Base-by-base conservation (phyloP, 2,888 invertebrate genomes). In the Drosophila mimica region DNA sequence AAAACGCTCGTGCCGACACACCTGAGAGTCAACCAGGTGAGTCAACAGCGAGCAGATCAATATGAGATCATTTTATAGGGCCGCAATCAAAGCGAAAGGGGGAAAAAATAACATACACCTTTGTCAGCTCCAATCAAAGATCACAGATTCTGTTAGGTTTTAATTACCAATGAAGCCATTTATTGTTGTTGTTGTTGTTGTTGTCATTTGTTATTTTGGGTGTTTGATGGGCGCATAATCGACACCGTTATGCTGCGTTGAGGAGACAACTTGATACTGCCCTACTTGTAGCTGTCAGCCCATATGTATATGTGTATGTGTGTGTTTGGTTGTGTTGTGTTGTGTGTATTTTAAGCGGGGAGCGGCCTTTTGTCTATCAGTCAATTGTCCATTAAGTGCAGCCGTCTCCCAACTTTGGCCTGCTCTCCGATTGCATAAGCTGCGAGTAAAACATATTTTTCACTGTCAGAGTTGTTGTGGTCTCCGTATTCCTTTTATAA, bases 1-100 rank as follows among this genome's bases (percentile, higher is more conserved):
- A 60, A 70, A 62, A 62, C 85, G 88, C 83, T 89, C 90, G 83
- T 83, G 83, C 90, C 82, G 82, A 88, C 83, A 82, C 90, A 89
- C 90, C 90, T 89, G 83, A 88, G 68, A 40, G 54, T 43, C 38
- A 65, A 51, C 33, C 68, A 52, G 60, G 63, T 77, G 81, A 70
- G 61, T 71, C 83, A 72, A 81, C 68, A 52, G 60, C 58, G 51
- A 67, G 60, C 75, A 60, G 78, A 84, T 88, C 73, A 78, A 84
- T 88, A 82, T 74, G 77, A 75, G 86, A 70, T 74, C 74, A 62
- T 71, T 89, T 89, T 82, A 85, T 82, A 67, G 88, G 79, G 85
- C 60, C 79, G 62, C 59, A 65, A 54, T 81, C 65, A 69, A 81
- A 77, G 72, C 61, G 79, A 81, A 81, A 76, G 89, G 78, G 63